Conservation (phyloP, 2,113 vertebrate genomes). For the Oryzias javanicus region DNA sequence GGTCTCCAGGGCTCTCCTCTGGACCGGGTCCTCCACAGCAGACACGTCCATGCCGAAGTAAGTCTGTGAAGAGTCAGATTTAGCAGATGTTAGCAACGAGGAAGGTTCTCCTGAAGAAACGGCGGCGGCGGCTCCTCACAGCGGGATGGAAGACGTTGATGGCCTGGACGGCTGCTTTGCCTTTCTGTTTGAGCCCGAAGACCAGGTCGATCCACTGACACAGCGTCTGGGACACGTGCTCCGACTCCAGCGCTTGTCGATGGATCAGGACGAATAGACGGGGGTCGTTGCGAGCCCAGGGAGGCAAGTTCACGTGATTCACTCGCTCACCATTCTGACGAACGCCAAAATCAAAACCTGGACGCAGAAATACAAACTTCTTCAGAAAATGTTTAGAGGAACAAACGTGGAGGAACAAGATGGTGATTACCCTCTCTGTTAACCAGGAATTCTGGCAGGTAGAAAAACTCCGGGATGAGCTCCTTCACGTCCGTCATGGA, state of each 20-base stretch:
- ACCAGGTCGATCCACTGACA: slow-evolving; percentile 99
- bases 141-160: slow-evolving; percentile 99
- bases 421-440: slow-evolving; percentile 90
- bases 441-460: slow-evolving; percentile 95
- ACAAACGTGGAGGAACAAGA: background rate
- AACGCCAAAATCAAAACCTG: slow-evolving; percentile 97
- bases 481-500: slow-evolving; percentile 99
- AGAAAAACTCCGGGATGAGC: slow-evolving; percentile 98
- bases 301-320: slow-evolving; percentile 95
- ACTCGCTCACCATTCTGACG: slow-evolving; percentile 96
- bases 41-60: slow-evolving; percentile 99
- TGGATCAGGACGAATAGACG: slow-evolving; percentile 95
- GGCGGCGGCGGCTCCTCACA: slow-evolving; percentile 72
- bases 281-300: slow-evolving; percentile 95
- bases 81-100: background rate
- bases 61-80: slow-evolving; percentile 74
- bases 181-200: slow-evolving; percentile 97
- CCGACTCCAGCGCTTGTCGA: slow-evolving; percentile 95
- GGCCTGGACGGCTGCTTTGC: slow-evolving; percentile 94
- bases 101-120: background rate
- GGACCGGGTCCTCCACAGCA: slow-evolving; percentile 95
- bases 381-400: background rate
- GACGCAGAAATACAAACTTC: background rate
- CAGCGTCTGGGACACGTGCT: slow-evolving; percentile 93
- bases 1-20: slow-evolving; percentile 94